Conservation (phyloP, 2,888 invertebrate species). For the Philaethria dido region DNA sequence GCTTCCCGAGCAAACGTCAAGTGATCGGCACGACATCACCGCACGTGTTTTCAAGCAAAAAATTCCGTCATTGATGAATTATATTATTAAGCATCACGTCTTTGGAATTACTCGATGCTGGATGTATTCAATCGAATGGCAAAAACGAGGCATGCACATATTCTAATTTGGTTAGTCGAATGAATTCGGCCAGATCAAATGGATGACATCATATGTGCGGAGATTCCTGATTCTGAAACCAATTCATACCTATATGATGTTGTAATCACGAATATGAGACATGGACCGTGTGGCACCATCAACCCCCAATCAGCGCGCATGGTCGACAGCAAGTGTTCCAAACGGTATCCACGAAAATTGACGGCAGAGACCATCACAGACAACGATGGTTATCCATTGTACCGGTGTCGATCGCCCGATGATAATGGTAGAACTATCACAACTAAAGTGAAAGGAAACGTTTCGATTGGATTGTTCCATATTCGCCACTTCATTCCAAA, state of each 20-base stretch:
- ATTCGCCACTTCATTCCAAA: too few species aligned
- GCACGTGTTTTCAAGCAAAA: constrained; percentile 32
- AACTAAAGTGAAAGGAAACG: too few species aligned
- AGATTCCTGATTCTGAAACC: constrained; percentile 7
- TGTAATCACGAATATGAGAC: not conserved
- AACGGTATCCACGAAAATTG: too few species aligned
- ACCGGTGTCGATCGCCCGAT: too few species aligned
- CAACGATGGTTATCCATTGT: too few species aligned
- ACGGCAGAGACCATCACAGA: too few species aligned
- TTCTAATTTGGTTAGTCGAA: constrained; percentile 15
- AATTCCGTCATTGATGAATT: constrained; percentile 12
- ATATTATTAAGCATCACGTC: constrained; percentile 42
- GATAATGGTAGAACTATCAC: too few species aligned
- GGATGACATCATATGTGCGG: too few species aligned
- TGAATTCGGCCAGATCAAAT: constrained; percentile 4
- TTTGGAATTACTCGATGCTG: constrained; percentile 48
- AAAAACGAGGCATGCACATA: constrained; percentile 38
- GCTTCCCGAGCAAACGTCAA: constrained; percentile 36
- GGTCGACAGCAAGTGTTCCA: not conserved
- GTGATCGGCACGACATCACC: constrained; percentile 36
- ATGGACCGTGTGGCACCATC: too few species aligned
- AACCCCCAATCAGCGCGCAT: too few species aligned
- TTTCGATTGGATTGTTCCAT: too few species aligned
- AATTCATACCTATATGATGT: constrained; percentile 12
- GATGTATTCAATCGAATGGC: constrained; percentile 39